These are phyloP conservation scores for Tragelaphus buxtoni DNA, from an alignment of 2,113 vertebrate species.

Conservation along the genomic window DNA sequence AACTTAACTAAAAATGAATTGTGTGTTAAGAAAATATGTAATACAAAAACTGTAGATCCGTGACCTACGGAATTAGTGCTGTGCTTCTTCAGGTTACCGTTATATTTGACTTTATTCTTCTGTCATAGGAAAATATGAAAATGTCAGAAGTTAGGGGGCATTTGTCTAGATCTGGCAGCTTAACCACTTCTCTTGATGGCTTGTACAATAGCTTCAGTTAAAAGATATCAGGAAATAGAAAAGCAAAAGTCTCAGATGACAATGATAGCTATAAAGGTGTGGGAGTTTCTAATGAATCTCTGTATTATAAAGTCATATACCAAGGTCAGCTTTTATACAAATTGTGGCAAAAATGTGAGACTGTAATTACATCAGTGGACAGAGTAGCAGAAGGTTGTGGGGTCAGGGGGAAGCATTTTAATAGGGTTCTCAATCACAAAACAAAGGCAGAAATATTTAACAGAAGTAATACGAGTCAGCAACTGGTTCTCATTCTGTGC, in stretches of 20 bases:
- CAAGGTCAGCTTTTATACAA: not conserved
- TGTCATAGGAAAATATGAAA: not conserved
- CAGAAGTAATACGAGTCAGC: constrained; percentile 39
- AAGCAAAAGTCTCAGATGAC: not conserved
- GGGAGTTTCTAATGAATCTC: not conserved
- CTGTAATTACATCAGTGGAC: not conserved
- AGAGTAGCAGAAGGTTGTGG: not conserved
- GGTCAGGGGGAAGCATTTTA: not conserved
- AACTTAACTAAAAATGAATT: not conserved
- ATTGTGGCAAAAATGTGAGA: constrained; percentile 25
- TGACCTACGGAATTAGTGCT: not conserved
- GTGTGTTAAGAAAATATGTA: not conserved
- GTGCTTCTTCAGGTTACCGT: not conserved
- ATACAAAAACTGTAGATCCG: not conserved
- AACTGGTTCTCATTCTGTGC: constrained; percentile 44
- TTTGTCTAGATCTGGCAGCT: not conserved
- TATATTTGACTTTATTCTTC: not conserved
- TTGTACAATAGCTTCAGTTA: not conserved
- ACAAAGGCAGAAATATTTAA: constrained; percentile 44
- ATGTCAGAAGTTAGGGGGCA: not conserved
- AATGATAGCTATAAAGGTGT: not conserved
- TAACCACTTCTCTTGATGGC: not conserved
- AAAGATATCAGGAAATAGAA: not conserved
- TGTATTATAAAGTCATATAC: not conserved
- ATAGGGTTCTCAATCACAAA: constrained; percentile 21